Evolutionary conservation across 2,113 vertebrate genomes (phyloP).

Genomic region (Thryonomys swinderianus): DNA sequence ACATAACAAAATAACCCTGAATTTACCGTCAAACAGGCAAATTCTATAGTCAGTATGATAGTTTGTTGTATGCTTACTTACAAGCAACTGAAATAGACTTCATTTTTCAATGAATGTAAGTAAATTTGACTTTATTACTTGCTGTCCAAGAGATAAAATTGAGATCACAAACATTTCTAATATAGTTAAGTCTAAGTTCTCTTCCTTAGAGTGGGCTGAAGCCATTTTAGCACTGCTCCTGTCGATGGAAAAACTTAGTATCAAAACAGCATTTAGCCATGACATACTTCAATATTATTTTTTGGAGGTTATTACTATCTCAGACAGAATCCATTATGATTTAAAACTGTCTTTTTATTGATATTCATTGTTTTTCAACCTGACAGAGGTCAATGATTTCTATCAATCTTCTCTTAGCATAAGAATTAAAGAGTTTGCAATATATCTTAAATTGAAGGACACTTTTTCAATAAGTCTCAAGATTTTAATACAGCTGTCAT

Average conservation of each 20-base stretch:
- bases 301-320: conserved; percentile 51
- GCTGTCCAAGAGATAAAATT: neutral
- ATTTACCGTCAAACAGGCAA: neutral
- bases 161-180: neutral
- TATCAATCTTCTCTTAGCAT: conserved; percentile 67
- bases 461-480: conserved; percentile 12
- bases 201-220: neutral
- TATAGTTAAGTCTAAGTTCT: neutral
- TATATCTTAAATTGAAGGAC: conserved; percentile 59
- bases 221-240: neutral
- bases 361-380: conserved; percentile 70
- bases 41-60: neutral
- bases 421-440: conserved; percentile 60
- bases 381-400: conserved; percentile 56
- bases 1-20: neutral
- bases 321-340: conserved; percentile 61
- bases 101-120: neutral
- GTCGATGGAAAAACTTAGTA: conserved; percentile 28
- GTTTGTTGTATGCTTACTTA: neutral
- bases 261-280: conserved; percentile 71
- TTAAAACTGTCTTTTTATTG: conserved; percentile 76
- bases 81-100: neutral
- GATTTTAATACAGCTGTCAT: conserved; percentile 60
- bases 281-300: conserved; percentile 66
- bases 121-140: conserved; percentile 19